Conservation (phyloP, 2,113 vertebrate genomes). For the Anarrhichthys ocellatus region DNA sequence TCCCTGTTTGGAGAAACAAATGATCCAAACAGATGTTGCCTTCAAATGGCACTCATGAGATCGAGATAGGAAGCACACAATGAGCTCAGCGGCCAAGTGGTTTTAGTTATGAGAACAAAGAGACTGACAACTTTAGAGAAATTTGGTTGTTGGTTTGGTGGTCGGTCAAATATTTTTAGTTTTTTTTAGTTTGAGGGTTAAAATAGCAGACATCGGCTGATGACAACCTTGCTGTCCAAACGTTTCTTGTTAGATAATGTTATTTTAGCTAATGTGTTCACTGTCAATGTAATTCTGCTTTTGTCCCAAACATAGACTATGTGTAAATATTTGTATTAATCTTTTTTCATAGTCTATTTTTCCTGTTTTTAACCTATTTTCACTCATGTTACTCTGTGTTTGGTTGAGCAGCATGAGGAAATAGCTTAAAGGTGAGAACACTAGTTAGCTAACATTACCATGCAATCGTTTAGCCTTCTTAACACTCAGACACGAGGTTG, state of each 20-base stretch:
- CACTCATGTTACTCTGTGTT: neutral
- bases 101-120: slow-evolving; percentile 32
- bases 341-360: neutral
- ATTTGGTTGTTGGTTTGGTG: neutral
- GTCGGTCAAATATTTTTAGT: neutral
- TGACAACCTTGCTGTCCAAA: neutral
- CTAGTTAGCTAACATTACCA: neutral
- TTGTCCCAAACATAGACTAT: neutral
- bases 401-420: neutral
- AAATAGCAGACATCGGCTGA: neutral
- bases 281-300: neutral
- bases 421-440: neutral
- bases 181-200: neutral
- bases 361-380: neutral
- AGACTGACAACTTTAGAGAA: slow-evolving; percentile 1
- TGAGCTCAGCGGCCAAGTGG: slow-evolving; percentile 3
- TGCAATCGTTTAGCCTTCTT: neutral
- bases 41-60: slow-evolving; percentile 50
- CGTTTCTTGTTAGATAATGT: neutral
- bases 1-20: slow-evolving; percentile 48
- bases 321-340: neutral
- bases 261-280: neutral
- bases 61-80: slow-evolving; percentile 25
- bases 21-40: slow-evolving; percentile 39
- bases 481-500: neutral